Conservation (phyloP, 2,797 vertebrate genomes). For the Argyrosomus regius region DNA sequence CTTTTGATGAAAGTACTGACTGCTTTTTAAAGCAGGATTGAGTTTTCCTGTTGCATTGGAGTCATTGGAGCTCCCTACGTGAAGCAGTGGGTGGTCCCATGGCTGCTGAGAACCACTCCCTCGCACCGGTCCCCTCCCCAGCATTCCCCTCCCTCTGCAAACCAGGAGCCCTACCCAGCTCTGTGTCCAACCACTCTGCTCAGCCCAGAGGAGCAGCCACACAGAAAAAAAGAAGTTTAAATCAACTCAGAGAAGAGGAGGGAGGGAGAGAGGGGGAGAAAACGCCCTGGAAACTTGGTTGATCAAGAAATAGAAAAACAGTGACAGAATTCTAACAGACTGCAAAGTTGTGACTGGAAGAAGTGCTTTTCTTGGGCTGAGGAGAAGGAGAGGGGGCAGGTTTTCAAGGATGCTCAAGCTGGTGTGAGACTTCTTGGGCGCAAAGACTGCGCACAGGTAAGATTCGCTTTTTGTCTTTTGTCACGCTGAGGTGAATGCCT, state of each 20-base stretch:
- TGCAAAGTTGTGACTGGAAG: conserved; percentile 70
- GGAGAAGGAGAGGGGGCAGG: conserved; percentile 71
- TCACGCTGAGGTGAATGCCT: conserved; percentile 1
- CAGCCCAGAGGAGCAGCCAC: conserved; percentile 83
- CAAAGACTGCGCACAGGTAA: conserved; percentile 83
- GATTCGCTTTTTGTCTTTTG: conserved; percentile 17
- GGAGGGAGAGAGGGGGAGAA: conserved; percentile 69
- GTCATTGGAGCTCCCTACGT: conserved; percentile 49
- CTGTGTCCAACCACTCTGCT: conserved; percentile 83
- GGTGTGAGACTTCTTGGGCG: conserved; percentile 79
- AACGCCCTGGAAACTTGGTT: conserved; percentile 80
- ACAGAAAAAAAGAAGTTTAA: conserved; percentile 72
- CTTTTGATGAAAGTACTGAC: neutral
- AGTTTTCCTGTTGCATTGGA: conserved; percentile 44
- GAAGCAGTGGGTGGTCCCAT: conserved; percentile 80
- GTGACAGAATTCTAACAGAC: conserved; percentile 73
- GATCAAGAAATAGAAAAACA: conserved; percentile 75
- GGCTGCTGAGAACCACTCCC: conserved; percentile 82
- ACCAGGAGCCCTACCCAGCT: conserved; percentile 82
- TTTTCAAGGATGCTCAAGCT: conserved; percentile 86
- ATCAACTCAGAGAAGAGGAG: conserved; percentile 69
- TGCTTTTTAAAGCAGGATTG: conserved; percentile 13
- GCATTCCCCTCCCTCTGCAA: conserved; percentile 78
- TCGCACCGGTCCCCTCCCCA: conserved; percentile 73
- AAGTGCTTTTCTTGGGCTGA: conserved; percentile 78